Conservation (phyloP, 2,797 vertebrate species). For the Sebastes trivittatus region DNA sequence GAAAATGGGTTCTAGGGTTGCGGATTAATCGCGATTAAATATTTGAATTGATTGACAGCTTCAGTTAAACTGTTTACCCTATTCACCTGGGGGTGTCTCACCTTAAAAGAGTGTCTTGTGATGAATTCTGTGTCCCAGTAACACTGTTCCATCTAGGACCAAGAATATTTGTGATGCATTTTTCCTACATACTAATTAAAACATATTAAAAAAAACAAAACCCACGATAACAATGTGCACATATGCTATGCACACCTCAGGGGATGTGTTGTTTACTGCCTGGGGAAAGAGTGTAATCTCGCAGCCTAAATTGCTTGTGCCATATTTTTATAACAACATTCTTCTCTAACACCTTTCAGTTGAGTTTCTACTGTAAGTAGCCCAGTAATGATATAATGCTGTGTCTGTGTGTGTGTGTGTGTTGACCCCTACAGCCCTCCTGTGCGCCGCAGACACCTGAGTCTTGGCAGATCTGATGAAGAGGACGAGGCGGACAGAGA, state of each 20-base stretch:
- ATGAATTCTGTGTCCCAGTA: background rate
- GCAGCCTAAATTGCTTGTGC: constrained; percentile 16
- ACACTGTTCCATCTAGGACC: background rate
- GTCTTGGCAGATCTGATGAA: constrained; percentile 85
- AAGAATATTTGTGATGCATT: background rate
- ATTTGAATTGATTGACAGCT: too few species aligned
- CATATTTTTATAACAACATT: background rate
- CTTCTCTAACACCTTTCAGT: background rate
- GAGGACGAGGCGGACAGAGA: constrained; percentile 73
- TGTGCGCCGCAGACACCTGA: constrained; percentile 81
- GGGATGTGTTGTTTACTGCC: constrained; percentile 29
- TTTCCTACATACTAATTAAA: constrained; percentile 3
- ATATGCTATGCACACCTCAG: constrained; percentile 5
- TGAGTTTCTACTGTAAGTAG: background rate
- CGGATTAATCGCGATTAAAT: too few species aligned
- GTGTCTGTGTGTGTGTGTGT: constrained; percentile 54
- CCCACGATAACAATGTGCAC: background rate
- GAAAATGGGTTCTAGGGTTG: accelerated
- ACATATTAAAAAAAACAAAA: background rate
- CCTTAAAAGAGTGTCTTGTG: background rate
- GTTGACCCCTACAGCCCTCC: constrained; percentile 81
- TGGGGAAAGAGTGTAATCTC: constrained; percentile 4
- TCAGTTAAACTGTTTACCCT: too few species aligned
- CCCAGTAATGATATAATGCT: constrained; percentile 44
- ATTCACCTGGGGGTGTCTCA: too few species aligned